Percentiles rank a stretch among this genome's conserved stretches.
Evolutionary conservation across 2,888 invertebrate genomes (phyloP).

Genomic region (Tricholauxania praeusta): DNA sequence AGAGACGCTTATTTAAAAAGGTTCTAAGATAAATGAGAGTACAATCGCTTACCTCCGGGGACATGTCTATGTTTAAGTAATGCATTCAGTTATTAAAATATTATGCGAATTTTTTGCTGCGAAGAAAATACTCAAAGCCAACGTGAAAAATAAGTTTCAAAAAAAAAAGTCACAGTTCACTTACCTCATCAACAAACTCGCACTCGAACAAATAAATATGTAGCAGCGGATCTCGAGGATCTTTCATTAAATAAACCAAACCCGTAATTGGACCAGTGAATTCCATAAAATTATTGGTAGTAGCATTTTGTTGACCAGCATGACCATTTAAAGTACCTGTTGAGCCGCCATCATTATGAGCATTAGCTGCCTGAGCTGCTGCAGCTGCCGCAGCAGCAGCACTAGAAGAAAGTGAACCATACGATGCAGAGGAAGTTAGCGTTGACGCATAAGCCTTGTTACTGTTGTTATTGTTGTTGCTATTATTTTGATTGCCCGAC

Average conservation of each 20-base stretch:
- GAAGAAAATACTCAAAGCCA: too few relatives aligned
- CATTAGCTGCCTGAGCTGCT: background rate
- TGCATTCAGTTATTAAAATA: too few relatives aligned
- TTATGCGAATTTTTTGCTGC: too few relatives aligned
- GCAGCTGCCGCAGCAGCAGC: conserved; percentile 51
- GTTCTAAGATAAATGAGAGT: too few relatives aligned
- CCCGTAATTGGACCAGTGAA: conserved; percentile 72
- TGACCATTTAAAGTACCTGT: conserved; percentile 45
- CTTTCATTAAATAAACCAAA: conserved; percentile 80
- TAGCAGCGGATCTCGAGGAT: conserved; percentile 78
- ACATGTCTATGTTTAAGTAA: too few relatives aligned
- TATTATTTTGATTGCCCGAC: conserved; percentile 34
- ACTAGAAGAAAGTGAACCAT: conserved; percentile 62
- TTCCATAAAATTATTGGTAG: conserved; percentile 63
- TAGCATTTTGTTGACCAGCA: conserved; percentile 16
- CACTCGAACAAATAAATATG: conserved; percentile 82
- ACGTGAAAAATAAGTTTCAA: too few relatives aligned
- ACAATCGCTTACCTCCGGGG: too few relatives aligned
- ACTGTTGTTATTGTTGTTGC: conserved; percentile 45
- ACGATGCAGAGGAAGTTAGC: conserved; percentile 62
- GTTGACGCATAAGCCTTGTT: conserved; percentile 48
- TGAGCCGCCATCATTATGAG: conserved; percentile 49
- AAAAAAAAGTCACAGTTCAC: conserved; percentile 56
- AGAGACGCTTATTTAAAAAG: too few relatives aligned
- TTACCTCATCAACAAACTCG: conserved; percentile 76